Base-by-base conservation (phyloP, 2,888 invertebrate genomes). In the Pycnomerus fuliginosus region DNA sequence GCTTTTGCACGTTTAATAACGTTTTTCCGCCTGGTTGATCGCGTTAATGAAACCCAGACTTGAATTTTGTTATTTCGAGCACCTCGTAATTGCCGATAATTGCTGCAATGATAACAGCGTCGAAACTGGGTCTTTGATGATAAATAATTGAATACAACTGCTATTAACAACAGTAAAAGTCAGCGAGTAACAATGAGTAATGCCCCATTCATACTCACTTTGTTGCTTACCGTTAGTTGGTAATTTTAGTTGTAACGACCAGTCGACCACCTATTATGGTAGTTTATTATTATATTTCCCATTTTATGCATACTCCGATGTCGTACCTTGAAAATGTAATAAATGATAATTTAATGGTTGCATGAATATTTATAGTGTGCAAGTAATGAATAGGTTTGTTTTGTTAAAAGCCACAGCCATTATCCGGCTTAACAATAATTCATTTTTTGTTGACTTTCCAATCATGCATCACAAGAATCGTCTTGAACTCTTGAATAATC, bases 41-140 rank as follows among this genome's bases (percentile, higher is more conserved):
- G 34, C 48, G 40, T 44, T 53, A 53, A 53, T 53, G 52, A 50
- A 53, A 53, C 38, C 48, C 14, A 36, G 20, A 24, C 31, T n/a
- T n/a, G 25, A 40, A 33, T 40, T 40, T 40, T 33, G 40, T 27
- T 32, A 27, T 27, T 40, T 28, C n/a, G n/a, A n/a, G n/a, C n/a
- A n/a, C n/a, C n/a, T n/a, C n/a, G n/a, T n/a, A n/a, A 20, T 20
- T 20, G 8, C 20, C 20, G 20, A 7, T 8, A 20, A 20, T 20
- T 20, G 20, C 20, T 8, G 20, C n/a, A n/a, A n/a, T n/a, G n/a
- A n/a, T n/a, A n/a, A n/a, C n/a, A n/a, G n/a, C n/a, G n/a, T n/a
- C n/a, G n/a, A n/a, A n/a, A n/a, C n/a, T n/a, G n/a, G n/a, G n/a
- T n/a, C n/a, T n/a, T n/a, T n/a, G n/a, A n/a, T n/a, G n/a, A n/a